Conservation (phyloP, 2,888 invertebrate species). For the Caradrina clavipalpis region DNA sequence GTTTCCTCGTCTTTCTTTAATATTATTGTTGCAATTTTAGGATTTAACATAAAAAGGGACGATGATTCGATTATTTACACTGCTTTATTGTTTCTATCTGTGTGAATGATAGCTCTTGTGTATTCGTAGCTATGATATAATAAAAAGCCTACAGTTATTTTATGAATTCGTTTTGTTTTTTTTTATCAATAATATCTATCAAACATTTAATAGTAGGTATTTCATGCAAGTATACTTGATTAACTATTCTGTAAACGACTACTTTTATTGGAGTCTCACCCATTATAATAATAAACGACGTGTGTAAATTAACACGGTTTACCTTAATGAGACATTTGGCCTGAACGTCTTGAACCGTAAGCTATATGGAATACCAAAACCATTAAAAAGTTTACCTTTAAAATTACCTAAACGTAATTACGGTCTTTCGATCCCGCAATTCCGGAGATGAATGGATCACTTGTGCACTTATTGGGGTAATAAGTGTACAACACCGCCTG, state of each 20-base stretch:
- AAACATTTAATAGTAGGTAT: not conserved
- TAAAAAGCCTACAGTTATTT: not conserved
- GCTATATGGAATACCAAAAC: conserved; percentile 26
- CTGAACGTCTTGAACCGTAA: conserved; percentile 34
- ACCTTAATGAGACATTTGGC: conserved; percentile 39
- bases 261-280: conserved; percentile 22
- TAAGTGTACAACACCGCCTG: not conserved
- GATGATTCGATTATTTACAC: conserved; percentile 40
- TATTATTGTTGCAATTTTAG: conserved; percentile 68
- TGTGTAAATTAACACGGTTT: conserved; percentile 44
- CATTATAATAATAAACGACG: conserved; percentile 40
- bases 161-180: not conserved
- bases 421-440: conserved; percentile 11
- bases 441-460: conserved; percentile 3
- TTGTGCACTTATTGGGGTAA: conserved; percentile 1
- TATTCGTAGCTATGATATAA: not conserved
- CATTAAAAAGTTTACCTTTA: conserved; percentile 29
- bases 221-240: not conserved
- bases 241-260: conserved; percentile 6
- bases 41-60: conserved; percentile 53
- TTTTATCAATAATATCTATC: not conserved
- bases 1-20: conserved; percentile 70
- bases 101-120: conserved; percentile 18
- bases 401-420: conserved; percentile 31
- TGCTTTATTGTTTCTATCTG: conserved; percentile 30